Evolutionary conservation across 2,113 vertebrate genomes (phyloP), one percentile per base, ranked within the genome.

Genomic region (Nothocercus nigrocapillus): DNA sequence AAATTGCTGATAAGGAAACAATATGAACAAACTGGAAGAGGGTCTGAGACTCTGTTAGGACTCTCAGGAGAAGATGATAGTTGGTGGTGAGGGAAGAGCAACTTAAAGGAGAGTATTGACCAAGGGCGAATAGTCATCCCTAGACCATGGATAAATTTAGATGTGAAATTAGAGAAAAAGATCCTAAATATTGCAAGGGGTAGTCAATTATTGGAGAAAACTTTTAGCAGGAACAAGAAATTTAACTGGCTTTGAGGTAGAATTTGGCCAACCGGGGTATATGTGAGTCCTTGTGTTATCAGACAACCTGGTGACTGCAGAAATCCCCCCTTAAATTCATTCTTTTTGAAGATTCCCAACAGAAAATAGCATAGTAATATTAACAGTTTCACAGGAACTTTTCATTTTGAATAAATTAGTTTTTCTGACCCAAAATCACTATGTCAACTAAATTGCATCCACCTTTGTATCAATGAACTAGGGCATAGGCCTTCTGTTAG

Each of bases 271-370:
- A 2, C n/a, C 45, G 17, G 3, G 20, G 18, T 73, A 51, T 36
- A 3, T 61, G 7, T 28, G 28, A 86, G 22, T 3, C 11, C 4
- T 12, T 1, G 0, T 6, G 15, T 40, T 80, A 47, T 47, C 38
- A 89, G 10, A 28, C 25, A 5, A 53, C 27, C 69, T 28, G 58
- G 16, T 16, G 54, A 66, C 28, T 14, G 58, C 28, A 72, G 40
- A 77, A 80, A 73, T n/a, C 2, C 3, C 13, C 34, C 80, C 73
- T 32, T 6, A n/a, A 70, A 67, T 63, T 0, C 0, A 30, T n/a
- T 64, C 0, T 16, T 64, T 69, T 83, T 81, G 38, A 81, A 66
- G 21, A 69, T 81, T 86, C 6, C 5, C 15, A 15, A 34, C 10
- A 72, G 8, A 61, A 85, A 88, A 76, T 30, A 0, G 20, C 5